These are phyloP conservation scores for Hypocryptadius cinnamomeus DNA, from an alignment of 2,113 vertebrate species.

Conservation along the genomic window DNA sequence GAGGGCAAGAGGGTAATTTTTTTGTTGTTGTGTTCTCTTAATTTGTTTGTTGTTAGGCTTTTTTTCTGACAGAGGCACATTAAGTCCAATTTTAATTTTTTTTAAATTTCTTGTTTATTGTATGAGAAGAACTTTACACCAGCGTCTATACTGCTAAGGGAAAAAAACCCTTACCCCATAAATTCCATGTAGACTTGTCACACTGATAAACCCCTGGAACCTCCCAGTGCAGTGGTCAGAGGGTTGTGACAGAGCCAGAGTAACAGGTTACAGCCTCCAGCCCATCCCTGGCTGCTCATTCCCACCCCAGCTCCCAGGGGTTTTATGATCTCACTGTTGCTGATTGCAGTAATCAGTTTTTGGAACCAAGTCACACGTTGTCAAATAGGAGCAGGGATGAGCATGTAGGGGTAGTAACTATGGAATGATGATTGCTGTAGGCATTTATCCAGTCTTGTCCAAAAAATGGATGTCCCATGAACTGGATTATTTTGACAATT, in stretches of 20 bases:
- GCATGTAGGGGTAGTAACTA: not conserved
- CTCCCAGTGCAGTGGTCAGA: not conserved
- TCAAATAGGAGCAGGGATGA: not conserved
- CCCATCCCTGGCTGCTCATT: not conserved
- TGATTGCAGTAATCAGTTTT: not conserved
- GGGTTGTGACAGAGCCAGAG: not conserved
- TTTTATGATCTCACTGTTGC: not conserved
- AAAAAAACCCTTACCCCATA: not conserved
- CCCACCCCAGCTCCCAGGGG: not conserved
- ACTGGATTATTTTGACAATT: not conserved
- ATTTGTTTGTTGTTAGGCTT: not conserved
- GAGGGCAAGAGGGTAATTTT: not conserved
- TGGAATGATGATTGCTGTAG: not conserved
- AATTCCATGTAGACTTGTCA: not conserved
- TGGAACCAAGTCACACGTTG: not conserved
- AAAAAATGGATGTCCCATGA: not conserved
- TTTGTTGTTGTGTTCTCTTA: not conserved
- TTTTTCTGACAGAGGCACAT: not conserved
- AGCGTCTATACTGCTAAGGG: not conserved
- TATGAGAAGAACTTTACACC: not conserved
- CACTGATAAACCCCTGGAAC: not conserved
- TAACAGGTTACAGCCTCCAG: not conserved
- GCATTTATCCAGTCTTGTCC: not conserved
- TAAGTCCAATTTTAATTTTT: not conserved
- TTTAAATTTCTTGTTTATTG: not conserved